A percentile compares a stretch with the other conserved stretches of the same genome.
phyloP scores from a whole-genome alignment of 1,140 invertebrate species.

The Thrips palmi region DNA sequence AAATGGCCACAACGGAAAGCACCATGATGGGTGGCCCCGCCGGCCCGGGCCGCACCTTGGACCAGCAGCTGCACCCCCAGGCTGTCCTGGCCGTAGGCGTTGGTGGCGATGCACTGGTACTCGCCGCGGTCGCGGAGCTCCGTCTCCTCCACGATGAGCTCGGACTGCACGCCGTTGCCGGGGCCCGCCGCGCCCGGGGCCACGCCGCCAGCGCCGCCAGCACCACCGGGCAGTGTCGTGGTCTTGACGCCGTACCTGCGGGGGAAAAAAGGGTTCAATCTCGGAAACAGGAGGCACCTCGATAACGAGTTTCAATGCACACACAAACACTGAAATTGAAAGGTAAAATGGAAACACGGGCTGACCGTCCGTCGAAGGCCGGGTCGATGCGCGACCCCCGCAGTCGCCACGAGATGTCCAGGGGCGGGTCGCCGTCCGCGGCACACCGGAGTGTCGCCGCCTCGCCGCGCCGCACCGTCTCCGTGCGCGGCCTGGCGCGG shows the following conservation, averaged over 20 bases:
- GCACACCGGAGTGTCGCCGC: conserved; percentile 33
- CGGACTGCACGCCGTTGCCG: conserved; percentile 34
- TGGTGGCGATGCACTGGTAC: conserved; percentile 46
- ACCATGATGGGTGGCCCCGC: background rate
- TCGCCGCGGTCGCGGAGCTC: conserved; percentile 41
- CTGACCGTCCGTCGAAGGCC: conserved; percentile 28
- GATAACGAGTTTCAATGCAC: conserved; percentile 1
- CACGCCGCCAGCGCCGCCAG: no score
- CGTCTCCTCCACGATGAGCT: conserved; percentile 38
- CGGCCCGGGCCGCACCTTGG: conserved; percentile 27
- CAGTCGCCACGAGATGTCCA: conserved; percentile 35
- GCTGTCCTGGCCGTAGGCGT: conserved; percentile 46
- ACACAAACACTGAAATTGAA: conserved; percentile 15
- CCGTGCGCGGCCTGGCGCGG: no score
- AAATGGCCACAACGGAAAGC: background rate
- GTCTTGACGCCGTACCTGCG: conserved; percentile 30
- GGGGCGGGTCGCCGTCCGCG: conserved; percentile 37
- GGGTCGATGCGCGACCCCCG: conserved; percentile 28
- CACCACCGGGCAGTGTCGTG: conserved; percentile 23
- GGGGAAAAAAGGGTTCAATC: conserved; percentile 9
- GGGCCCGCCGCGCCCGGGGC: no score
- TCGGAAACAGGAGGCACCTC: conserved; percentile 1
- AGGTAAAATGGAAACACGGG: conserved; percentile 9
- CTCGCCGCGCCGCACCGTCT: conserved; percentile 28
- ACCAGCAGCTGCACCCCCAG: conserved; percentile 43